Percentiles rank a stretch among this genome's conserved stretches.
phyloP scores from a whole-genome alignment of 2,888 invertebrate genomes.

The Eubasilissa splendida region DNA sequence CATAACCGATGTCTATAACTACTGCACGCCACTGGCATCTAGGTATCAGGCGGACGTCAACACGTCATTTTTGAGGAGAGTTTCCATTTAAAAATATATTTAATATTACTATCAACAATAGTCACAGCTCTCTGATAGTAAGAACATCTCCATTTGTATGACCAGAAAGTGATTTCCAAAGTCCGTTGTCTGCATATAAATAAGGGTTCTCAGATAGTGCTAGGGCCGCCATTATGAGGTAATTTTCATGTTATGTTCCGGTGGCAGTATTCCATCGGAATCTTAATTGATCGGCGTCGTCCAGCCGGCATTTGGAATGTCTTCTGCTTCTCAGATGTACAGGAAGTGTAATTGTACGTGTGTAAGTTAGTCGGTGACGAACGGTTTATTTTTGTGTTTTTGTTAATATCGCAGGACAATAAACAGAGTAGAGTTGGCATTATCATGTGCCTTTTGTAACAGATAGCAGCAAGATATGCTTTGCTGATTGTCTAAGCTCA shows the following conservation, averaged over 20 bases:
- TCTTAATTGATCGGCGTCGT: slow-evolving; percentile 21
- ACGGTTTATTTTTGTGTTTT: not conserved
- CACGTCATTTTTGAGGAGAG: no score
- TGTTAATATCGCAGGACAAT: no score
- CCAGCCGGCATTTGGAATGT: not conserved
- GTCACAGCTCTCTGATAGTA: no score
- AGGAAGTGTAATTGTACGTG: not conserved
- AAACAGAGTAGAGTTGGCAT: no score
- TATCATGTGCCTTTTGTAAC: no score
- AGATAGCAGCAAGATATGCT: no score
- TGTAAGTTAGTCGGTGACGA: not conserved
- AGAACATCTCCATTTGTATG: slow-evolving; percentile 12
- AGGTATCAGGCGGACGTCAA: no score
- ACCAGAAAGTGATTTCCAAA: slow-evolving; percentile 22
- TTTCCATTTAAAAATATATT: no score
- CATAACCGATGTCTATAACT: no score
- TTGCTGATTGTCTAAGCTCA: no score
- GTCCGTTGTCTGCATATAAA: slow-evolving; percentile 37
- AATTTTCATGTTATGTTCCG: slow-evolving; percentile 39
- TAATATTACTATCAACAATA: no score
- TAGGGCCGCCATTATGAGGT: slow-evolving; percentile 23
- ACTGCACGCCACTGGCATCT: no score
- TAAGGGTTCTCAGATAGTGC: slow-evolving; percentile 19
- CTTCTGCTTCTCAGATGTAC: not conserved
- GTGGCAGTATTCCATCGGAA: slow-evolving; percentile 33